A percentile compares a stretch with the other conserved stretches of the same genome.
Conservation (phyloP, 2,797 vertebrate species). For the Octomys mimax region DNA sequence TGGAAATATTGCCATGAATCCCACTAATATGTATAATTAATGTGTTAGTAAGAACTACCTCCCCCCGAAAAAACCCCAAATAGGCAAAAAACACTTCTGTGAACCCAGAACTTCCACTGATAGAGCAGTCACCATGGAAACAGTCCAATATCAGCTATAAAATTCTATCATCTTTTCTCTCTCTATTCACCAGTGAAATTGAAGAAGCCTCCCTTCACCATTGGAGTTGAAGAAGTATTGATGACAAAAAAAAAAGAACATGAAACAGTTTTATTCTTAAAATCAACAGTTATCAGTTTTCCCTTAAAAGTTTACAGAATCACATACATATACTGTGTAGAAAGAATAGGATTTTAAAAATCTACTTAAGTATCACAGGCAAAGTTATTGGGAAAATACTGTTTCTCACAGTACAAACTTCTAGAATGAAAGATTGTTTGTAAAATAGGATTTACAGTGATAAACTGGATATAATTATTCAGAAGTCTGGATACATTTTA, state of each 20-base stretch:
- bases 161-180: neutral
- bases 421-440: conserved; percentile 22
- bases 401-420: conserved; percentile 41
- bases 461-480: conserved; percentile 23
- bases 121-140: neutral
- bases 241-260: neutral
- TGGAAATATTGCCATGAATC: too few species aligned
- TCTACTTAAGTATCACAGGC: neutral
- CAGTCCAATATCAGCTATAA: neutral
- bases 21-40: neutral
- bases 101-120: neutral
- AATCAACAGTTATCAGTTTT: neutral
- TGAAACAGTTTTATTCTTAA: conserved; percentile 34
- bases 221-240: neutral
- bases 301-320: neutral
- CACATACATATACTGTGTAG: neutral
- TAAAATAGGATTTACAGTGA: neutral
- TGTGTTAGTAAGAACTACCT: neutral
- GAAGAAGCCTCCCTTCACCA: neutral
- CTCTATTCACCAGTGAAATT: neutral
- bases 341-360: neutral
- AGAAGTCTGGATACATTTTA: conserved; percentile 42
- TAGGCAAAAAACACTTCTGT: neutral
- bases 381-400: conserved; percentile 25
- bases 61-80: neutral